phyloP scores from a whole-genome alignment of 2,113 vertebrate genomes.

The Glaucidium brasilianum region DNA sequence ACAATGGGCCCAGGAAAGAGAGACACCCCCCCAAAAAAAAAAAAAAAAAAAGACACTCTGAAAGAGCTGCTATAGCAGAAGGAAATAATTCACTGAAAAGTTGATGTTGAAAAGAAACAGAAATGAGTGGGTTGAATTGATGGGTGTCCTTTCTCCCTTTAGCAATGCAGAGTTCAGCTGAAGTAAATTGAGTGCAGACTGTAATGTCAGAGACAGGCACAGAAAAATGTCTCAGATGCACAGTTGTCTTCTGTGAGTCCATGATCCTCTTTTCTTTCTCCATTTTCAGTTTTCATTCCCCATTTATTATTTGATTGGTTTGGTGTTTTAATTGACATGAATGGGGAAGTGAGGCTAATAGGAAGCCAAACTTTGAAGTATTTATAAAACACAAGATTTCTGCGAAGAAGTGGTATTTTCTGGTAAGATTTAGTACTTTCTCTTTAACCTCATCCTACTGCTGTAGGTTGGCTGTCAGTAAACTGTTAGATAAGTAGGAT shows the following conservation, averaged over 20 bases:
- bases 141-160: background rate
- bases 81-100: background rate
- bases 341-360: background rate
- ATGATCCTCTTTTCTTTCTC: background rate
- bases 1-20: background rate
- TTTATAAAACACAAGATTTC: background rate
- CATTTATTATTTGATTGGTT: background rate
- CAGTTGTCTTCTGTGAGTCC: background rate
- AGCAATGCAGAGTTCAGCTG: slow-evolving; percentile 4
- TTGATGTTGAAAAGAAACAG: slow-evolving; percentile 19
- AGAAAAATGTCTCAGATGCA: background rate
- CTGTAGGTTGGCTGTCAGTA: background rate
- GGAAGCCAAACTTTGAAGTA: background rate
- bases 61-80: background rate
- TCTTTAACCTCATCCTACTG: background rate
- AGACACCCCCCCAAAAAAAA: background rate
- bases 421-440: background rate
- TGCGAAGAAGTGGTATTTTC: background rate
- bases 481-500: background rate
- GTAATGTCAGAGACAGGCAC: background rate
- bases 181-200: slow-evolving; percentile 18
- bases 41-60: background rate
- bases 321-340: background rate
- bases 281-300: background rate
- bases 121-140: slow-evolving; percentile 21